These are phyloP conservation scores for Eulemur albifrons DNA, from an alignment of 2,797 vertebrate species.

Conservation along the genomic window DNA sequence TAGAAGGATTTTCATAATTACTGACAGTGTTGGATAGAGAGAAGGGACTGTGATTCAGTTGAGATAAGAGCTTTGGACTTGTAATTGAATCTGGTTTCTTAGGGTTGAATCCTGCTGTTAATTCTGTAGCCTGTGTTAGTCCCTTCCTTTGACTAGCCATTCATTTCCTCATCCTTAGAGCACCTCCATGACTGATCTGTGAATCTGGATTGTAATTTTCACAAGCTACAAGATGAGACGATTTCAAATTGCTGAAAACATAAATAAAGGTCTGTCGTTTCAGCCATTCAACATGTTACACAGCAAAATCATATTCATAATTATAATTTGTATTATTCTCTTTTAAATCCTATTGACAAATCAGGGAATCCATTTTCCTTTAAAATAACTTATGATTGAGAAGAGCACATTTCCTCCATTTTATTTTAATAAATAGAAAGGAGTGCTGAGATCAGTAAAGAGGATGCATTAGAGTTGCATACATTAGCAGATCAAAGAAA, in stretches of 20 bases:
- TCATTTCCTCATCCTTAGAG: background rate
- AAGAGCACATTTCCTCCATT: conserved; percentile 58
- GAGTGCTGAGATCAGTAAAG: conserved; percentile 58
- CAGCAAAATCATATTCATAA: background rate
- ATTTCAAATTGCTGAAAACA: background rate
- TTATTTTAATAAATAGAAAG: conserved; percentile 41
- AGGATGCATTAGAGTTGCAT: conserved; percentile 32
- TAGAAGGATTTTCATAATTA: background rate
- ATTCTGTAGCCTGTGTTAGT: background rate
- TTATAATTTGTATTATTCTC: background rate
- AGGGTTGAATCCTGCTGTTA: background rate
- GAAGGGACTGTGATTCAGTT: background rate
- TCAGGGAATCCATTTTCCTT: conserved; percentile 41
- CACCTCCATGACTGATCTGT: background rate
- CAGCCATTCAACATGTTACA: background rate
- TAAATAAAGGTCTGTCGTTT: background rate
- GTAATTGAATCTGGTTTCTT: background rate
- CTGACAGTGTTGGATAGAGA: background rate
- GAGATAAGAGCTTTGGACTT: background rate
- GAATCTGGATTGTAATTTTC: background rate
- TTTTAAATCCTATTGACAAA: conserved; percentile 12
- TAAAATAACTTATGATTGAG: conserved; percentile 63
- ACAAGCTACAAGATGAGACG: background rate
- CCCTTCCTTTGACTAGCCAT: background rate
- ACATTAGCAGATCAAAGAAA: conserved; percentile 58